Evolutionary conservation across 2,888 invertebrate species (phyloP).

Genomic region (Lysandra bellargus): DNA sequence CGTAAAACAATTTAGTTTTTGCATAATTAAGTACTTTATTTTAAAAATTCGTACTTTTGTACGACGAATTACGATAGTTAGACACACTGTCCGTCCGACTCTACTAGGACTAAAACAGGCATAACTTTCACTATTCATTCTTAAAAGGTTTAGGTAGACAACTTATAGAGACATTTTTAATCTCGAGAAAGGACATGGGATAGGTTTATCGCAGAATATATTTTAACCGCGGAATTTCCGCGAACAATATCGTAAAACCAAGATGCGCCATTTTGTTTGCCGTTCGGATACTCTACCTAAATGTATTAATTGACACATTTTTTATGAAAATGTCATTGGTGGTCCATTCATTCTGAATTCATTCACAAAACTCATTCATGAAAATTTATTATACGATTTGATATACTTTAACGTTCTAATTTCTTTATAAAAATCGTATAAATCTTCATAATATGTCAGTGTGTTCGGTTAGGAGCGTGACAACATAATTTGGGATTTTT

Average conservation of each 20-base stretch:
- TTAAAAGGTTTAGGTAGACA: too few relatives aligned
- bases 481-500: slow-evolving; percentile 54
- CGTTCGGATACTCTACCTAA: background rate
- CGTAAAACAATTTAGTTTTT: too few relatives aligned
- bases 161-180: too few relatives aligned
- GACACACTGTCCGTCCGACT: too few relatives aligned
- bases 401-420: slow-evolving; percentile 45
- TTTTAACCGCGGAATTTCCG: background rate
- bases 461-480: slow-evolving; percentile 51
- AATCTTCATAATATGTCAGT: slow-evolving; percentile 56
- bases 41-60: too few relatives aligned
- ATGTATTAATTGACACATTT: slow-evolving; percentile 4
- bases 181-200: too few relatives aligned
- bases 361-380: slow-evolving; percentile 31
- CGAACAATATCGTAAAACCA: background rate
- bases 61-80: too few relatives aligned
- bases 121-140: too few relatives aligned
- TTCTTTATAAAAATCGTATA: slow-evolving; percentile 68
- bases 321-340: slow-evolving; percentile 6
- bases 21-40: too few relatives aligned
- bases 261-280: background rate
- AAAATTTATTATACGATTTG: slow-evolving; percentile 31
- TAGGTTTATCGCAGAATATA: too few relatives aligned
- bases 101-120: too few relatives aligned
- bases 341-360: slow-evolving; percentile 19